Base-by-base conservation (phyloP, 2,888 invertebrate genomes). In the Ligdia adustata region DNA sequence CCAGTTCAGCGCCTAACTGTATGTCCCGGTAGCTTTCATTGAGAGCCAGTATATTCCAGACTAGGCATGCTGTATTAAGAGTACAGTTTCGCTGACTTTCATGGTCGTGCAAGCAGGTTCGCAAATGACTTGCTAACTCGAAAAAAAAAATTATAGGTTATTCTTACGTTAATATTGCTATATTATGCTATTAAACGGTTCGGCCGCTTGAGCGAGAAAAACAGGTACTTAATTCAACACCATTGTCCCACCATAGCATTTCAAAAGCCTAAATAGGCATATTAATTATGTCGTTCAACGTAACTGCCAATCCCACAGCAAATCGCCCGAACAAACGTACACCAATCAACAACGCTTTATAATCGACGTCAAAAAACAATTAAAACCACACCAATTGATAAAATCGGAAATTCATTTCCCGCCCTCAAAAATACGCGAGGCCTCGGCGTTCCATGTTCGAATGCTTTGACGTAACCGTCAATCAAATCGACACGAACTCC, bases 401-500 rank as follows among this genome's bases (percentile, higher is more conserved):
- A 22, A 28, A 35, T 22, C 33, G 15, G 15, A 18, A 28, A 22
- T 37, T 28, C 27, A 39, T 28, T 39, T 31, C 28, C 32, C 7
- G 11, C 4, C 33, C 9, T 31, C 45, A 28, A 46, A 39, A 46
- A 39, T 28, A 34, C 15, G 32, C 38, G 12, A 37, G 16, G 9
- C 13, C n/a, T 16, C 9, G 18, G n/a, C 1, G 18, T 33, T 20
- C 13, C 29, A 9, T 15, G 20, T 33, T 46, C 16, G n/a, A 37
- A 31, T 20, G 31, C 32, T 41, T 28, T 22, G 47, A 41, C 29
- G 41, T 37, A 18, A 13, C 9, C 27, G 42, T 43, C 48, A 49
- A 43, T 42, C 48, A 42, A 42, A 49, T 28, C 28, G 37, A 18
- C 38, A 31, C 48, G 22, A 12, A 42, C 20, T 26, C 41, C 29